Percentiles rank a stretch among this genome's conserved stretches.
Evolutionary conservation across 2,797 vertebrate species (phyloP).

Genomic region (Allobates femoralis): DNA sequence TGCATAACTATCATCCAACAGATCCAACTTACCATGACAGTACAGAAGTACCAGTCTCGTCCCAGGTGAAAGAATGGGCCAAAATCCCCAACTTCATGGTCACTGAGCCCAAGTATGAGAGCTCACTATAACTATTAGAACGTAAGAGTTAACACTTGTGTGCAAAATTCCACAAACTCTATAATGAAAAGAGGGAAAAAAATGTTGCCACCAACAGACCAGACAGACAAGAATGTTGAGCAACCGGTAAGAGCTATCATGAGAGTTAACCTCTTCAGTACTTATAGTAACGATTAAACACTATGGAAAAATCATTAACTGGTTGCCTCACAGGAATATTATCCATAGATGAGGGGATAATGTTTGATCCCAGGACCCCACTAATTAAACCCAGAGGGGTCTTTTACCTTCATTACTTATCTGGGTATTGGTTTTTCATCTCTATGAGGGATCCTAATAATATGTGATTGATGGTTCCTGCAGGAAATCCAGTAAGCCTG

Average conservation of each 20-base stretch:
- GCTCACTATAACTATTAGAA: background rate
- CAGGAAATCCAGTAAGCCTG: background rate
- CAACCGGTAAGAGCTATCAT: background rate
- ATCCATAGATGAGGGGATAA: no score
- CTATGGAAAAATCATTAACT: no score
- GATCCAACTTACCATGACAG: background rate
- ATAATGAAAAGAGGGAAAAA: background rate
- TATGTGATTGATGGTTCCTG: background rate
- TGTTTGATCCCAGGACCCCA: background rate
- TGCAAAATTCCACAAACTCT: background rate
- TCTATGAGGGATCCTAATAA: background rate
- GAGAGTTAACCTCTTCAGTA: background rate
- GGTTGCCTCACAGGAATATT: no score
- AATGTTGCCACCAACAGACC: background rate
- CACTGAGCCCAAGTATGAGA: background rate
- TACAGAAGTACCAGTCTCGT: background rate
- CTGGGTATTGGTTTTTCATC: no score
- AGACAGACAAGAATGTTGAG: constrained; percentile 4
- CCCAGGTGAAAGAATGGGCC: background rate
- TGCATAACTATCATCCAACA: no score
- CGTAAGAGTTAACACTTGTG: background rate
- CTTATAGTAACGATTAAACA: background rate
- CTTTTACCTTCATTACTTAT: background rate
- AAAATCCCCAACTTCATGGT: background rate
- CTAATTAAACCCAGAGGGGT: background rate